Conservation (phyloP, 2,797 vertebrate genomes). For the Cottoperca gobio region DNA sequence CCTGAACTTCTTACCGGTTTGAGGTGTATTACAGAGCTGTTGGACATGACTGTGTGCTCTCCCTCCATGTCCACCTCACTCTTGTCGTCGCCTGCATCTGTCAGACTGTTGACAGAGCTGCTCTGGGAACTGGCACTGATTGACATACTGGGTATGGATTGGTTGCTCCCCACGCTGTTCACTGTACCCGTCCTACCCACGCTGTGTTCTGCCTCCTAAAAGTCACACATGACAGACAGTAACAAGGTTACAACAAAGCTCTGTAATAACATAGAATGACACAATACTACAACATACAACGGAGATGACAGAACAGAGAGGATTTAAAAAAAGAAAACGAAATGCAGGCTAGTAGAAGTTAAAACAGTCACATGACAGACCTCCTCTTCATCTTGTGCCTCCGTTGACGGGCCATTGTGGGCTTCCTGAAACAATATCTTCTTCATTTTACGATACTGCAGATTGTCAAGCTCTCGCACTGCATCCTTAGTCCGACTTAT, state of each 20-base stretch:
- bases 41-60: slow-evolving; percentile 98
- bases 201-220: slow-evolving; percentile 93
- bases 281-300: background rate
- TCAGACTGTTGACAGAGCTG: slow-evolving; percentile 99
- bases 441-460: slow-evolving; percentile 99
- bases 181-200: slow-evolving; percentile 95
- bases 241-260: slow-evolving; percentile 22
- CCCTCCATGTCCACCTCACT: slow-evolving; percentile 96
- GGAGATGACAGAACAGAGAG: background rate
- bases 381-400: slow-evolving; percentile 98
- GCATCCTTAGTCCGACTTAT: slow-evolving; percentile 99
- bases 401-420: slow-evolving; percentile 94
- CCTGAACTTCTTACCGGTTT: slow-evolving; percentile 88
- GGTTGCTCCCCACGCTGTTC: slow-evolving; percentile 98
- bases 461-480: slow-evolving; percentile 98
- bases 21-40: slow-evolving; percentile 96
- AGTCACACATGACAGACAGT: slow-evolving; percentile 14
- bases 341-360: background rate
- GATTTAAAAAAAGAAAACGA: background rate
- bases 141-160: slow-evolving; percentile 99
- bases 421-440: slow-evolving; percentile 99
- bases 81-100: slow-evolving; percentile 96
- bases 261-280: background rate
- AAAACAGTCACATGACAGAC: slow-evolving; percentile 74
- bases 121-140: slow-evolving; percentile 99